Percentiles rank a stretch among this genome's conserved stretches.
These are phyloP conservation scores for Antheraea pernyi DNA, from an alignment of 1,140 invertebrate genomes.

Conservation along the genomic window DNA sequence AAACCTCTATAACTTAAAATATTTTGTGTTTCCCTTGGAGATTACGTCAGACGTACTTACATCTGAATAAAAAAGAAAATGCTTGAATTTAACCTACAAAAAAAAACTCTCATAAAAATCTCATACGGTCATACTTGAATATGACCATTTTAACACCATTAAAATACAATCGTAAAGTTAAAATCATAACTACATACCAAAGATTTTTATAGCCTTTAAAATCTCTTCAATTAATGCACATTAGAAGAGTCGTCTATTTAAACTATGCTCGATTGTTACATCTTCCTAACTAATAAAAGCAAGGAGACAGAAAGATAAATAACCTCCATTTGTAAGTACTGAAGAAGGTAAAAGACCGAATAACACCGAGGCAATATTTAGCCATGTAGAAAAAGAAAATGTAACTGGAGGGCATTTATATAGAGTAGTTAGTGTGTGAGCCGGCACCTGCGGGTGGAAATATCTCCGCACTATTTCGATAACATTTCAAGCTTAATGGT, in stretches of 20 bases:
- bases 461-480: slow-evolving; percentile 29
- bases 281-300: background rate
- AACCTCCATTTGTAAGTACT: background rate
- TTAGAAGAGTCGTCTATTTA: background rate
- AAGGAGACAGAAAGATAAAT: background rate
- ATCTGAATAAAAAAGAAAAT: too few relatives aligned
- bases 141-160: too few relatives aligned
- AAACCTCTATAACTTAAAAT: too few relatives aligned
- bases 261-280: background rate
- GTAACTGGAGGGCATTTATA: slow-evolving; percentile 46
- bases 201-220: too few relatives aligned
- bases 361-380: background rate
- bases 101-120: too few relatives aligned
- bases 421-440: slow-evolving; percentile 39
- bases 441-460: slow-evolving; percentile 38
- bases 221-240: too few relatives aligned
- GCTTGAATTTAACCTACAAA: too few relatives aligned
- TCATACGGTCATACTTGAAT: too few relatives aligned
- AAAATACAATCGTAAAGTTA: too few relatives aligned
- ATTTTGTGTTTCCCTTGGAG: too few relatives aligned
- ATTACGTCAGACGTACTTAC: too few relatives aligned
- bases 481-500: background rate
- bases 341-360: slow-evolving; percentile 5
- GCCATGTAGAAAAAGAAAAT: slow-evolving; percentile 32
- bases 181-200: too few relatives aligned